Base-by-base conservation (phyloP, 2,888 invertebrate genomes). In the Nemotelus nigrinus region DNA sequence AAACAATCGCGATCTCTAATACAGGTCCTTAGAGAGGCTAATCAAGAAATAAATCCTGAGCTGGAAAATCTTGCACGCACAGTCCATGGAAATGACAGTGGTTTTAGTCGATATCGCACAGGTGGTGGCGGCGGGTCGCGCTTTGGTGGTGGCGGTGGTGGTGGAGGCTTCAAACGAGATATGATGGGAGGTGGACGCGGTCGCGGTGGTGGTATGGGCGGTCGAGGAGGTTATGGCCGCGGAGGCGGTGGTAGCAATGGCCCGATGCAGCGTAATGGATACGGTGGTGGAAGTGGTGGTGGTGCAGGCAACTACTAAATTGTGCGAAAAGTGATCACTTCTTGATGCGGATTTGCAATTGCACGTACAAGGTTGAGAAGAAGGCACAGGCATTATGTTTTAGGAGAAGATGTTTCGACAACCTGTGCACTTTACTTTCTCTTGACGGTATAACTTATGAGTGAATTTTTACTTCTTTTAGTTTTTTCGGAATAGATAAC, bases 1-100 rank as follows among this genome's bases (percentile, higher is more conserved):
- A 93, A 94, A 82, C 96, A 96, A 87, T 96, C 96, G 2, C 92
- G 92, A 86, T 96, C 96, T 84, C 90, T 97, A 78, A 92, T 97
- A 57, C 93, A 95, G 80, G 95, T 97, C 25, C 89, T 97, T 70
- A 90, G 91, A 82, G 97, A 97, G 89, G 96, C 97, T 65, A 96
- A 96, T 82, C 96, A 96, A 89, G 92, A 92, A 79, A 90, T 97
- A 64, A 95, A 95, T 86, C 96, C 96, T 6, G 94, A 96, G 85
- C 89, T 97, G 58, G 90, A 92, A 81, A 92, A 94, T 82, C 90
- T 96, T 88, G 93, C 94, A 1, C 90, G 89, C 78, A 90, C 91
- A 80, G 84, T 86, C 4, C 88, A 87, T 76, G 79, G 81, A 77
- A 80, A 81, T 65, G 80, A 81, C 39, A 76, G 81, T 68, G 80